Base-by-base conservation (phyloP, 37 sponge, comb jelly and placozoan genomes). In the Chondrosia reniformis region DNA sequence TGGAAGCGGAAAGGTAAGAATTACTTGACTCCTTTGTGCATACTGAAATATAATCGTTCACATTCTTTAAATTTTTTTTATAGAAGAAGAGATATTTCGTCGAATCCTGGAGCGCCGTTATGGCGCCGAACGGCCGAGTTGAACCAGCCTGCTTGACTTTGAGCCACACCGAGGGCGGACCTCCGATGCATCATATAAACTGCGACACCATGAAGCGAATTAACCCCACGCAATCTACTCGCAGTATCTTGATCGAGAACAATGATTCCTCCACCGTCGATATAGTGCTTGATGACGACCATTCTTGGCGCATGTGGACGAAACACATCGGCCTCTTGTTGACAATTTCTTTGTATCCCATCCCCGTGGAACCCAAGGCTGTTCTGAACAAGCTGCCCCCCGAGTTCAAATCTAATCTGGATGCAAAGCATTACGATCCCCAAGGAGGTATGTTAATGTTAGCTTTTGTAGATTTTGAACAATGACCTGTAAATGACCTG, bases 141-240 rank as follows among this genome's bases (percentile, higher is more conserved):
- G 72, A 69, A 44, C 72, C 72, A 24, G 72, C 72, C 42, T 69
- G 42, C 43, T 1, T 69, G 1, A 69, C 72, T 5, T 44, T 69
- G 3, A 43, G 42, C 72, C 39, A 69, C 72, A 41, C 39, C 44
- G 72, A 69, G 44, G 72, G 72, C 15, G 72, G 72, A 3, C 72
- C 72, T 1, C 72, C 72, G 22, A 34, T 69, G 72, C 72, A 69
- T 25, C 72, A 69, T 25, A 40, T 69, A 21, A 43, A 38, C 72
- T 69, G 72, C 72, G 72, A 69, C 43, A 19, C 15, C 1, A 69
- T 69, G 72, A 31, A 69, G 72, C 72, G 72, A 3, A 34, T 69
- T 24, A 69, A 31, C 72, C 32, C 72, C n/a, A 24, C n/a, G 19
- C 72, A 37, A 22, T 31, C 31, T 7, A 69, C 39, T 34, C 5